Evolutionary conservation across 2,888 invertebrate species (phyloP).

Genomic region (Caenorhabditis sp.): DNA sequence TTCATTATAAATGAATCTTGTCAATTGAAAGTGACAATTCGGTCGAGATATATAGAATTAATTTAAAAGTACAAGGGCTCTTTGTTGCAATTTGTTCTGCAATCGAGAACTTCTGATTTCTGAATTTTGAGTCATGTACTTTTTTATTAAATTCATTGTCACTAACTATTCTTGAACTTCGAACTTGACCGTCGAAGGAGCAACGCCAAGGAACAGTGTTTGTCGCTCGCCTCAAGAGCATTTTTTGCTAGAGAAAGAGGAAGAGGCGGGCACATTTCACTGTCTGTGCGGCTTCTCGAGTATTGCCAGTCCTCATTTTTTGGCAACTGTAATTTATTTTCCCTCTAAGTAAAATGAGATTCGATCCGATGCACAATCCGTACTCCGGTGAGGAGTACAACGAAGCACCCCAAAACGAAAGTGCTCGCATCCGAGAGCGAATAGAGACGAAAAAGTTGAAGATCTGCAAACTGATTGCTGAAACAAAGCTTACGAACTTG

Average conservation of each 20-base stretch:
- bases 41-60: too few species aligned
- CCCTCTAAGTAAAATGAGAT: slow-evolving; percentile 30
- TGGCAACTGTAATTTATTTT: slow-evolving; percentile 13
- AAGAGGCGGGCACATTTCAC: slow-evolving; percentile 40
- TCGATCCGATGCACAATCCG: slow-evolving; percentile 50
- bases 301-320: slow-evolving; percentile 34
- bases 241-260: slow-evolving; percentile 43
- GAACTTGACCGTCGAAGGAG: slow-evolving; percentile 39
- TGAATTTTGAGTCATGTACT: slow-evolving; percentile 15
- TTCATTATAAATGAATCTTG: too few species aligned
- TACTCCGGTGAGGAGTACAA: slow-evolving; percentile 62
- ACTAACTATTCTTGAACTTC: slow-evolving; percentile 33
- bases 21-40: too few species aligned
- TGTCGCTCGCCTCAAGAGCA: slow-evolving; percentile 49
- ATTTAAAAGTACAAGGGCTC: too few species aligned
- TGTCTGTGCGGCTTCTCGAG: slow-evolving; percentile 30
- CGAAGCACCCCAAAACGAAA: slow-evolving; percentile 37
- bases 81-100: too few species aligned
- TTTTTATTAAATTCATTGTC: slow-evolving; percentile 28
- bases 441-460: slow-evolving; percentile 27
- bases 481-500: neutral
- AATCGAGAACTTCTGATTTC: too few species aligned
- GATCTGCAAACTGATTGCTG: slow-evolving; percentile 26
- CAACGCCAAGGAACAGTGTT: slow-evolving; percentile 34
- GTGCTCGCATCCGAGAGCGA: slow-evolving; percentile 23